Evolutionary conservation across 30 jellyfish, hydroid and myxozoan genomes (phyloP).

Genomic region (Cassiopea xamachana): DNA sequence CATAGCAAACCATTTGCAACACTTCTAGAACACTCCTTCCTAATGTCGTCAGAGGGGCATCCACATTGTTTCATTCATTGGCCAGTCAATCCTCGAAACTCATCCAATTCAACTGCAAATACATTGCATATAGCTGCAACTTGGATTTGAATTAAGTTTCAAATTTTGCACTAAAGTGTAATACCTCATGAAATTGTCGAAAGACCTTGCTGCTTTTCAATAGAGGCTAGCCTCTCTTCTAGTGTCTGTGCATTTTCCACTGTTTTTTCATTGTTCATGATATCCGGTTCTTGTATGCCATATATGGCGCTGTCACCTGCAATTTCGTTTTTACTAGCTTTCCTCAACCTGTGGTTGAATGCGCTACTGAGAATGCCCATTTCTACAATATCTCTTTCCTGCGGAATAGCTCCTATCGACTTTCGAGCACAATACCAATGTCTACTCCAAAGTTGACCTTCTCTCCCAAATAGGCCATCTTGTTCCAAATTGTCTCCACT

Average conservation of each 20-base stretch:
- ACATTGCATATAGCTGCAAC: neutral
- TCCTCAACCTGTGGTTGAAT: neutral
- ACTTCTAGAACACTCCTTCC: too few species aligned
- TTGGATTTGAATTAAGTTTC: neutral
- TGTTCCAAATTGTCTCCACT: neutral
- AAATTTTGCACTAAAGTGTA: too few species aligned
- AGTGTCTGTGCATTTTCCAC: neutral
- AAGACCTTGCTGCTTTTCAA: slow-evolving; percentile 31
- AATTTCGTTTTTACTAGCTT: neutral
- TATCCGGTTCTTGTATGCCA: slow-evolving; percentile 25
- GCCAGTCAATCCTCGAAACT: too few species aligned
- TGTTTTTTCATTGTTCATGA: slow-evolving; percentile 3
- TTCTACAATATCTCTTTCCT: neutral
- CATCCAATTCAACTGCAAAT: too few species aligned
- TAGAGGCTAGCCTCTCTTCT: slow-evolving; percentile 40
- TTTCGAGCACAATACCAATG: slow-evolving; percentile 19
- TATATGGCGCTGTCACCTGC: slow-evolving; percentile 11
- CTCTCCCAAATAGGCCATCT: neutral
- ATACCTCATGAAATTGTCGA: neutral
- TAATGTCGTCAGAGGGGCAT: too few species aligned
- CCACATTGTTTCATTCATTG: too few species aligned
- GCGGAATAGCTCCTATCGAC: slow-evolving; percentile 32
- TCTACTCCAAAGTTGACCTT: slow-evolving; percentile 9
- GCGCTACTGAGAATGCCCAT: neutral
- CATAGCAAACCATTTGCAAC: too few species aligned